Conservation (phyloP, 2,113 vertebrate species). For the Solea solea region DNA sequence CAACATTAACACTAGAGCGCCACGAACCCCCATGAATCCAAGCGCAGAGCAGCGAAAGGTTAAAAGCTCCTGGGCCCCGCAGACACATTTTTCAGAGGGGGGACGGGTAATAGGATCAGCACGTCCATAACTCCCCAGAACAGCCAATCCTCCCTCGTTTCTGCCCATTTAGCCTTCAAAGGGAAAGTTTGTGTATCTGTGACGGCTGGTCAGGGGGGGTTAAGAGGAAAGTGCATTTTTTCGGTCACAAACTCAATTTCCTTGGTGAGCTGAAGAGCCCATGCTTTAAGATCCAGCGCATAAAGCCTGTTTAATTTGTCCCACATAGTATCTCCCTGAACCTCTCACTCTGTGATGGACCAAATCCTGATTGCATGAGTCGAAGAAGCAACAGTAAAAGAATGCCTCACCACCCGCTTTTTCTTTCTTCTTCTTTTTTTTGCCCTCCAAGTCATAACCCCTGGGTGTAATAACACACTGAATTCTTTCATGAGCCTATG, state of each 20-base stretch:
- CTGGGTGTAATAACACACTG: slow-evolving; percentile 26
- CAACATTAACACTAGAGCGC: slow-evolving; percentile 42
- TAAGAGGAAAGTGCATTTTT: slow-evolving; percentile 79
- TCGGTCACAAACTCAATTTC: slow-evolving; percentile 83
- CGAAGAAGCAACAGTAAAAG: slow-evolving; percentile 22
- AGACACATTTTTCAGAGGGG: slow-evolving; percentile 80
- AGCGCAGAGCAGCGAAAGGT: slow-evolving; percentile 77
- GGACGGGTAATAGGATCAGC: slow-evolving; percentile 82
- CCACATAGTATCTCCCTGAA: slow-evolving; percentile 63
- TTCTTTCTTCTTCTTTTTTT: slow-evolving; percentile 8
- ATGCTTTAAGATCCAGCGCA: slow-evolving; percentile 72
- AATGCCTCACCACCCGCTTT: slow-evolving; percentile 17
- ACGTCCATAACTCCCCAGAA: slow-evolving; percentile 81
- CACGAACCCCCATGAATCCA: slow-evolving; percentile 67
- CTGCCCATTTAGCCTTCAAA: slow-evolving; percentile 80
- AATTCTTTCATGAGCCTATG: slow-evolving; percentile 15
- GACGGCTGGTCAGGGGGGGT: slow-evolving; percentile 75
- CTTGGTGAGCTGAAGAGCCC: slow-evolving; percentile 79
- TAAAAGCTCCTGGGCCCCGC: slow-evolving; percentile 79
- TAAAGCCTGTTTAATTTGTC: slow-evolving; percentile 79
- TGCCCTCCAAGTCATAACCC: slow-evolving; percentile 20
- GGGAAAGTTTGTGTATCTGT: slow-evolving; percentile 78
- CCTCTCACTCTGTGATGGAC: slow-evolving; percentile 49
- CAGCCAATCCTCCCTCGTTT: slow-evolving; percentile 80
- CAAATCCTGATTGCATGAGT: slow-evolving; percentile 33